phyloP scores from a whole-genome alignment of 2,888 invertebrate species.

The Lasioglossum zephyrum region DNA sequence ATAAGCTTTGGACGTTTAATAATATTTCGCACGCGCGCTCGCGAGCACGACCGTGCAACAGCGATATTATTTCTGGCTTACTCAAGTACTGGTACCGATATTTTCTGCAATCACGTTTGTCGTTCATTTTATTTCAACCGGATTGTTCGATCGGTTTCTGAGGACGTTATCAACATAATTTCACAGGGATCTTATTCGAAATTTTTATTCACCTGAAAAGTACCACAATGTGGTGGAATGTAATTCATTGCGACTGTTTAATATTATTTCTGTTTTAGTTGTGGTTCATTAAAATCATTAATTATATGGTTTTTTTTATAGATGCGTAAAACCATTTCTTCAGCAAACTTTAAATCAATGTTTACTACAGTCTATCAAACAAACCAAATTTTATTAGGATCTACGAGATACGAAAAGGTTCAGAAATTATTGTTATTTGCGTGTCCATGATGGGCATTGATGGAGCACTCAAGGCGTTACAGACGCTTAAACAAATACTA shows the following conservation, averaged over 20 bases:
- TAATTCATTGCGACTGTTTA: background rate
- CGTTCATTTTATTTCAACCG: background rate
- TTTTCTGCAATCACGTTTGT: background rate
- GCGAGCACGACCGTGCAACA: background rate
- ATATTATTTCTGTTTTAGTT: background rate
- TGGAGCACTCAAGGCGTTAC: background rate
- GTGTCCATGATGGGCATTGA: background rate
- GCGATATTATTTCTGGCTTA: background rate
- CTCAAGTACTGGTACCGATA: background rate
- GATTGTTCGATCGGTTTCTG: too few relatives aligned
- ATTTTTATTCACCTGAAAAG: background rate
- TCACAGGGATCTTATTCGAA: background rate
- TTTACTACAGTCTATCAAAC: background rate
- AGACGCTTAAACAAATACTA: background rate
- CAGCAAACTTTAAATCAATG: background rate
- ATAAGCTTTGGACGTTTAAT: slow-evolving; percentile 10
- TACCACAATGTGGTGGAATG: background rate
- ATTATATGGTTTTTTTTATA: too few relatives aligned
- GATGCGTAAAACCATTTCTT: background rate
- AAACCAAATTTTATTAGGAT: background rate
- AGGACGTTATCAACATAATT: background rate
- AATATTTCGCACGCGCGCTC: background rate
- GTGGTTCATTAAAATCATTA: background rate
- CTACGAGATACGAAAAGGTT: background rate
- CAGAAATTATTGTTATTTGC: background rate